phyloP scores from a whole-genome alignment of 2,888 invertebrate species.

The Theristus sp. region DNA sequence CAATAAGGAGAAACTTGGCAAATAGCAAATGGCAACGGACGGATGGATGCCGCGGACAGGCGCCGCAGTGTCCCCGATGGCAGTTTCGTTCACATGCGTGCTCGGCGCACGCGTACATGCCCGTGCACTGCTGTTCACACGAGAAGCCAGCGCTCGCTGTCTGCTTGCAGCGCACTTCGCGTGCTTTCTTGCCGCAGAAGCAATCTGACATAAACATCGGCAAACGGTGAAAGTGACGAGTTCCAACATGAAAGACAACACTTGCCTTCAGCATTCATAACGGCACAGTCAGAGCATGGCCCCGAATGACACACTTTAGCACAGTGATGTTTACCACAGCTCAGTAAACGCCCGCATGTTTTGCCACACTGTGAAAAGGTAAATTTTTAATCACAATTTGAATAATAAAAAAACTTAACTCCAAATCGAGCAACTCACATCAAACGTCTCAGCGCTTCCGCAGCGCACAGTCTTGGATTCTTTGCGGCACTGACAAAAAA shows the following conservation, averaged over 20 bases:
- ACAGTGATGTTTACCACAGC: conserved; percentile 60
- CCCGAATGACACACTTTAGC: conserved; percentile 55
- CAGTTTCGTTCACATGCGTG: conserved; percentile 51
- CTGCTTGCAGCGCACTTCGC: conserved; percentile 47
- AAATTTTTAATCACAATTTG: no score
- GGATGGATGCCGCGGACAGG: conserved; percentile 44
- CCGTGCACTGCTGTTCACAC: conserved; percentile 14
- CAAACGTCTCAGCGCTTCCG: conserved; percentile 8
- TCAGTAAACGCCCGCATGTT: conserved; percentile 51
- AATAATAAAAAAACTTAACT: no score
- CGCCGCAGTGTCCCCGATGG: conserved; percentile 47
- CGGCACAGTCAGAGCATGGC: conserved; percentile 51
- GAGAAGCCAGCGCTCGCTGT: conserved; percentile 41
- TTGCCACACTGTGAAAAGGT: conserved; percentile 49
- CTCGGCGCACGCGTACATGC: conserved; percentile 33
- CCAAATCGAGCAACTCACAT: no score
- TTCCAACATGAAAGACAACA: no score
- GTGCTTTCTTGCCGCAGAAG: conserved; percentile 47
- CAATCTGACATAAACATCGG: conserved; percentile 48
- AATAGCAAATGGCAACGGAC: no score
- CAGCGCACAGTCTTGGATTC: conserved; percentile 14
- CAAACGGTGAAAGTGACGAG: no score
- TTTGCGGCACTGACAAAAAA: conserved; percentile 30
- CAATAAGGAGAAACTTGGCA: no score
- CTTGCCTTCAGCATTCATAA: conserved; percentile 47